Base-by-base conservation (phyloP, 2,113 vertebrate species). In the Spea bombifrons region DNA sequence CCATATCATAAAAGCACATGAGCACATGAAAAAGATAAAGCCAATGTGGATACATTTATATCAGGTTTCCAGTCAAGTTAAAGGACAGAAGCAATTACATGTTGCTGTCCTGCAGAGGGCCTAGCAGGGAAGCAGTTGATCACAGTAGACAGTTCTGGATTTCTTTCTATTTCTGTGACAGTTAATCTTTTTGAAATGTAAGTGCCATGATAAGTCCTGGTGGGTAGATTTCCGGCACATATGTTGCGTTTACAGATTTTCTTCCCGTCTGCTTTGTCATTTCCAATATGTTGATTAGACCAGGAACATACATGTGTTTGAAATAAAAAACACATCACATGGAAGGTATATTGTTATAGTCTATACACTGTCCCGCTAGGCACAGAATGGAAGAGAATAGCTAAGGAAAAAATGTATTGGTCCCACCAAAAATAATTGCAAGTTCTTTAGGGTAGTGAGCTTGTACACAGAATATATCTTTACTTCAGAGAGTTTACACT, bases 71-170 rank as follows among this genome's bases (percentile, higher is more conserved):
- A 13, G 55, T 13, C 10, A 59, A 7, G 15, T 13, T 5, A 2
- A 59, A 10, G 9, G 50, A 44, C 17, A 59, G 53, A 48, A 67
- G 75, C 57, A 61, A 45, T 76, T 69, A 69, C 13, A 64, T 4
- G 5, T 13, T 47, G 4, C 9, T 63, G 47, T 61, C 59, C 76
- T 65, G 76, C 59, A 78, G 76, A 71, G 67, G 76, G 76, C 67
- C 17, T 44, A 61, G n/a, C 45, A 30, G 66, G 45, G 53, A 16
- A 48, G 46, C 44, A 64, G 67, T 63, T 78, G 16, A 44, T 52
- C 13, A 44, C 4, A 9, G 2, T 30, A 30, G 9, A 66, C 9
- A 16, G 8, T 66, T 3, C 64, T 13, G 15, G 44, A 66, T 66
- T 44, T 45, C 30, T 66, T 66, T 66, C 10, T 30, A 8, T 59